Conservation (phyloP, 2,888 invertebrate species). For the Cataglyphis livida region DNA sequence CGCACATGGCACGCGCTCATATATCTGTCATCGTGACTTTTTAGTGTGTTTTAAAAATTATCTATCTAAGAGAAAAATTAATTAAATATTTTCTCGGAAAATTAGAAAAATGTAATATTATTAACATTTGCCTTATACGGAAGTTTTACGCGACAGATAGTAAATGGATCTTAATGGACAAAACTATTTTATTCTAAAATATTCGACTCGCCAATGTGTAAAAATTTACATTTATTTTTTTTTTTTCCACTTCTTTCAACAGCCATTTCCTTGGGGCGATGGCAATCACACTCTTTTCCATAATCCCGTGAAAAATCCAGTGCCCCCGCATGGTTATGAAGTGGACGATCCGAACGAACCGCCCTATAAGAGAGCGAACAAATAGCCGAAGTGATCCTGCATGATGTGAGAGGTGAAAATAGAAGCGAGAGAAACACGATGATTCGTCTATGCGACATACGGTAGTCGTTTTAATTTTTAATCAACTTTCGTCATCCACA, state of each 20-base stretch:
- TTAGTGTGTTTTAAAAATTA: neutral
- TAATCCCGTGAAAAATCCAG: slow-evolving; percentile 78
- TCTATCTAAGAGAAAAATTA: neutral
- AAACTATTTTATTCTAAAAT: neutral
- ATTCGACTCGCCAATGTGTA: neutral
- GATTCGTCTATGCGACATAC: neutral
- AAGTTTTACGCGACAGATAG: neutral
- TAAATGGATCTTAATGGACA: slow-evolving; percentile 4
- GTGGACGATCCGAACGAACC: slow-evolving; percentile 72
- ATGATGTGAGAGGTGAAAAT: slow-evolving; percentile 29
- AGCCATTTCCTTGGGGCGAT: slow-evolving; percentile 82
- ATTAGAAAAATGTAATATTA: neutral
- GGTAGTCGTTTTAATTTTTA: slow-evolving; percentile 42
- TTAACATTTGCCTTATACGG: neutral
- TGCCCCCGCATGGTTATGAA: slow-evolving; percentile 80
- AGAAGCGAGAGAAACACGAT: slow-evolving; percentile 4
- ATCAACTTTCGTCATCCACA: neutral
- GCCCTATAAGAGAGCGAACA: slow-evolving; percentile 5
- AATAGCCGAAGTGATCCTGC: slow-evolving; percentile 30
- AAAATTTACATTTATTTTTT: slow-evolving; percentile 5
- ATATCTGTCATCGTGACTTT: neutral
- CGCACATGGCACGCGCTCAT: neutral
- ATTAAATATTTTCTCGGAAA: neutral
- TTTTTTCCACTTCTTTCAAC: slow-evolving; percentile 36
- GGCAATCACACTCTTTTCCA: slow-evolving; percentile 79